Evolutionary conservation across 2,113 vertebrate species (phyloP).

Genomic region (Reinhardtius hippoglossoides): DNA sequence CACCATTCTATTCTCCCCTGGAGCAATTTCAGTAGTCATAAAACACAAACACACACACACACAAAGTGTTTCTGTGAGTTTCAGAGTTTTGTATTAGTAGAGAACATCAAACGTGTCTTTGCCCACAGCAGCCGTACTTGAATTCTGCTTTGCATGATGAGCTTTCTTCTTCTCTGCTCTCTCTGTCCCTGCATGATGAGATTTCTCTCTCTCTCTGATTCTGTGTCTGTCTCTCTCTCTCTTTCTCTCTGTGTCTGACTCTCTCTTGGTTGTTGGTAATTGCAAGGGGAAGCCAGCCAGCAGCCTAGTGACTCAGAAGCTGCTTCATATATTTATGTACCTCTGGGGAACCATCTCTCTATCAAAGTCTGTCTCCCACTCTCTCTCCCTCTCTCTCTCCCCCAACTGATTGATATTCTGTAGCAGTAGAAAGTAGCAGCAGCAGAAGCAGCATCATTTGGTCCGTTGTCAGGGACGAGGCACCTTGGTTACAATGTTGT

Average conservation of each 20-base stretch:
- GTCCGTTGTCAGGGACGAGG: constrained; percentile 42
- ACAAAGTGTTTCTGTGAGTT: not conserved
- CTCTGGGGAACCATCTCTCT: constrained; percentile 38
- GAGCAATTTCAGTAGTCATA: constrained; percentile 29
- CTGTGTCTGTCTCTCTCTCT: not conserved
- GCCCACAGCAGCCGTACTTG: constrained; percentile 15
- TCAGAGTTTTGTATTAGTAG: constrained; percentile 20
- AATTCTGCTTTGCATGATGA: constrained; percentile 43
- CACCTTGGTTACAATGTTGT: constrained; percentile 50
- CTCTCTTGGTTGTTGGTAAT: constrained; percentile 42
- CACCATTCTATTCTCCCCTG: constrained; percentile 1
- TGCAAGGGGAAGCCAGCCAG: constrained; percentile 45
- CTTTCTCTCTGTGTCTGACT: constrained; percentile 13
- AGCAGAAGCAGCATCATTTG: constrained; percentile 54
- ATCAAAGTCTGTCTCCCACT: constrained; percentile 21
- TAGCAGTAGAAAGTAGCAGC: constrained; percentile 43
- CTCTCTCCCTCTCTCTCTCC: constrained; percentile 16
- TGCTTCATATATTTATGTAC: constrained; percentile 54
- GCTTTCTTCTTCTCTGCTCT: not conserved
- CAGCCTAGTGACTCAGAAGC: constrained; percentile 30
- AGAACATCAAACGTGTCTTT: constrained; percentile 38
- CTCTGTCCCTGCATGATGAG: constrained; percentile 33
- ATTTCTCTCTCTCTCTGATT: constrained; percentile 1
- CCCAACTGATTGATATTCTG: constrained; percentile 62
- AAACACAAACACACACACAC: constrained; percentile 11